Base-by-base conservation (phyloP, 2,113 vertebrate genomes). In the Onychorhynchus coronatus region DNA sequence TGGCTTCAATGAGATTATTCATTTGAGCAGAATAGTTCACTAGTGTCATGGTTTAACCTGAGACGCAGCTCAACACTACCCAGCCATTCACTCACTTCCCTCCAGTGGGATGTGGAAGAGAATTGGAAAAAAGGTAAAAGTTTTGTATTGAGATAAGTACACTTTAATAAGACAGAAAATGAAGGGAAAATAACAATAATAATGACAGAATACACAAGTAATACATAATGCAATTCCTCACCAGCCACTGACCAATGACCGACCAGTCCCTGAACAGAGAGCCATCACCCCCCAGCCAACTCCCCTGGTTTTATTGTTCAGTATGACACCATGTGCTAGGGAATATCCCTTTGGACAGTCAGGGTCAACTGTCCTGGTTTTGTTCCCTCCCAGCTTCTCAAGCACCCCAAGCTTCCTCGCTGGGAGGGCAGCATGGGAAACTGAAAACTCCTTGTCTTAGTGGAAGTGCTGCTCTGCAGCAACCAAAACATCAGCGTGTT, bases 1-100 rank as follows among this genome's bases (percentile, higher is more conserved):
- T 93, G 82, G 16, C 39, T 83, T 87, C 85, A 88, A 80, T 85
- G 78, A 50, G 59, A 50, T 90, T 91, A 95, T 94, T 92, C 66
- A 78, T 91, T 53, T 85, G 27, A 61, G 71, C 23, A 73, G 67
- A 95, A 83, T 67, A 93, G 63, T 39, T 91, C 59, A 59, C 42
- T 24, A 58, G 5, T 39, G 37, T 23, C 50, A 20, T 63, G 49
- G 35, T 63, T 79, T 52, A 76, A 46, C 12, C 12, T 19, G 28
- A 30, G 16, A 63, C 22, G 33, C 49, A 82, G 56, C 63, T 71
- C 46, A 88, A 46, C 20, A 31, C 49, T 37, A 63, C 9, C 14
- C 62, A 81, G 20, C 9, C 5, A 4, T 39, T 58, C 56, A 56
- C 31, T 70, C 49, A 44, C 27, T 68, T 17, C 14, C 5, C 27